Conservation (phyloP, 2,888 invertebrate species). For the Tetragnatha montana region DNA sequence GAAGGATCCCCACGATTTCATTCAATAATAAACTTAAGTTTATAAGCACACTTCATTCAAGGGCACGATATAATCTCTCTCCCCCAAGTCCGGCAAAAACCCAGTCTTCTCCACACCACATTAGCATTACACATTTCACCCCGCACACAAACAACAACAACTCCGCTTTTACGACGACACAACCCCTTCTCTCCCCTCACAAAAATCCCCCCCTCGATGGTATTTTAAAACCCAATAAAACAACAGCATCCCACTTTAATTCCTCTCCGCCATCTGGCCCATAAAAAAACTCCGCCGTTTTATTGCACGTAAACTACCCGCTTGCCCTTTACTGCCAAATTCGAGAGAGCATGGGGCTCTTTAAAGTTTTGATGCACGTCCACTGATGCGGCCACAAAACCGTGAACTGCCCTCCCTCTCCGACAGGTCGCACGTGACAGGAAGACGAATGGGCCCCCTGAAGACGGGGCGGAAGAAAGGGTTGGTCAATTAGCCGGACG, state of each 20-base stretch:
- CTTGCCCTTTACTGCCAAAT: constrained; percentile 45
- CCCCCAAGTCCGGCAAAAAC: too few species aligned
- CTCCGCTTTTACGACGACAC: background rate
- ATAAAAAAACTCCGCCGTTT: constrained; percentile 44
- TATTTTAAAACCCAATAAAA: constrained; percentile 48
- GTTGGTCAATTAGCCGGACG: background rate
- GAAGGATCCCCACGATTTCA: too few species aligned
- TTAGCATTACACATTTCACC: too few species aligned
- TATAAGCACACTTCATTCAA: too few species aligned
- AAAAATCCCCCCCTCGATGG: background rate
- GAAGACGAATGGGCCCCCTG: constrained; percentile 29
- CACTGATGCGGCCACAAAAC: constrained; percentile 55
- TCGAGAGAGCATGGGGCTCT: constrained; percentile 62
- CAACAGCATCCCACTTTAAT: constrained; percentile 32
- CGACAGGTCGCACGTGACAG: constrained; percentile 61
- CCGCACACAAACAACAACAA: too few species aligned
- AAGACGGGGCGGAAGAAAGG: background rate
- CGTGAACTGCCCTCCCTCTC: constrained; percentile 41
- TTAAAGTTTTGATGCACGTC: constrained; percentile 65
- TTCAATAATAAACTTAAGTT: too few species aligned
- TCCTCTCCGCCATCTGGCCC: constrained; percentile 25
- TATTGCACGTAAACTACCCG: constrained; percentile 44
- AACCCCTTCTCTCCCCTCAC: background rate
- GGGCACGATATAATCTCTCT: too few species aligned
- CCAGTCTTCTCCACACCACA: too few species aligned